Base-by-base conservation (phyloP, 2,888 invertebrate genomes). In the Aleiodes testaceus region DNA sequence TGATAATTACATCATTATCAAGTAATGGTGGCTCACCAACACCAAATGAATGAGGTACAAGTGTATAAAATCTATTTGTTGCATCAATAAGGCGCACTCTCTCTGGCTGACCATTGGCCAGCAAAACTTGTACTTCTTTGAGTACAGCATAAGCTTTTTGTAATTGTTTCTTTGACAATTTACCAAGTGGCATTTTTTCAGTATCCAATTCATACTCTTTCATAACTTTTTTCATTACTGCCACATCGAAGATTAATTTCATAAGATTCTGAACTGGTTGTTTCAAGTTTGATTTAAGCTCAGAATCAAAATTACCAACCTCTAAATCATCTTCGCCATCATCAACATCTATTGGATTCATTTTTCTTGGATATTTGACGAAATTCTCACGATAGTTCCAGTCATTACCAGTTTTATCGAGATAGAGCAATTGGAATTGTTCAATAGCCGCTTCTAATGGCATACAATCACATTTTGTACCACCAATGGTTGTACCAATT, bases 151-250 rank as follows among this genome's bases (percentile, higher is more conserved):
- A 98, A 0, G 98, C 99, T 44, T 92, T 89, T 82, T 95, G 92
- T 70, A 99, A 93, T 89, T 98, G 97, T 69, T 93, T 93, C 84
- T 95, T 93, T 1, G 97, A 97, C 11, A 99, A 88, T 88, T 99
- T 99, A 20, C 99, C 99, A 7, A 99, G 89, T 0, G 99, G 99
- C 99, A 99, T 98, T 88, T 99, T 98, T 75, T 97, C 97, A 80
- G 95, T 92, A 87, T 99, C 99, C 78, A 99, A 93, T 89, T 99
- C 97, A 88, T 97, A 98, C 85, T 98, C 97, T 83, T 95, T 87
- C 92, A 99, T 92, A 0, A 96, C 94, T 84, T 92, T 92, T 85
- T 97, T 97, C 98, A 99, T 99, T 6, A 90, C 89, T 72, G 95
- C 91, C 0, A 98, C 91, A 86, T 99, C 96, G 88, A 99, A 99